Conservation (phyloP, 2,113 vertebrate species). For the Aegypius monachus region DNA sequence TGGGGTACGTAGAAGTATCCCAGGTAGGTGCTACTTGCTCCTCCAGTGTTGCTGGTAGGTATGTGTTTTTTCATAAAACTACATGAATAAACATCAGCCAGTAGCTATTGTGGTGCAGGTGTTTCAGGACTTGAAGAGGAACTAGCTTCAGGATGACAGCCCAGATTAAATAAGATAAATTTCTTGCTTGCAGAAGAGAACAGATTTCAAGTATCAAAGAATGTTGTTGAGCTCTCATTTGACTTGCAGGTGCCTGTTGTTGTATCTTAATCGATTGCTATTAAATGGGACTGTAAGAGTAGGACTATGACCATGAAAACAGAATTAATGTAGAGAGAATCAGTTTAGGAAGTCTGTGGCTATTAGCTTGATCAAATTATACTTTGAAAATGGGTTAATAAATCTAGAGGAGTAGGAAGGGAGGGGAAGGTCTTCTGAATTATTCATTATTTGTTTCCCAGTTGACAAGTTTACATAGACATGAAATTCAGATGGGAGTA, state of each 20-base stretch:
- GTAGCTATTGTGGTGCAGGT: background rate
- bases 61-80: background rate
- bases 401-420: background rate
- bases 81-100: background rate
- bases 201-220: background rate
- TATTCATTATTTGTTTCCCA: slow-evolving; percentile 12
- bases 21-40: background rate
- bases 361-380: slow-evolving; percentile 29
- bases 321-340: background rate
- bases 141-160: background rate
- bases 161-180: background rate
- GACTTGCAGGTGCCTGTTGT: background rate
- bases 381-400: slow-evolving; percentile 30
- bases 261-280: background rate
- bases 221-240: background rate
- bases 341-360: background rate
- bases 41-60: background rate
- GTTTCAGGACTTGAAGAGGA: background rate
- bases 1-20: background rate
- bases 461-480: background rate
- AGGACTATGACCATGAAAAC: background rate
- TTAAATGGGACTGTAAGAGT: background rate
- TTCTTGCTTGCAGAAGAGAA: background rate
- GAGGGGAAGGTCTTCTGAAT: slow-evolving; percentile 6
- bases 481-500: slow-evolving; percentile 4